Evolutionary conservation across 2,888 invertebrate species (phyloP).

Genomic region (Conistra vaccinii): DNA sequence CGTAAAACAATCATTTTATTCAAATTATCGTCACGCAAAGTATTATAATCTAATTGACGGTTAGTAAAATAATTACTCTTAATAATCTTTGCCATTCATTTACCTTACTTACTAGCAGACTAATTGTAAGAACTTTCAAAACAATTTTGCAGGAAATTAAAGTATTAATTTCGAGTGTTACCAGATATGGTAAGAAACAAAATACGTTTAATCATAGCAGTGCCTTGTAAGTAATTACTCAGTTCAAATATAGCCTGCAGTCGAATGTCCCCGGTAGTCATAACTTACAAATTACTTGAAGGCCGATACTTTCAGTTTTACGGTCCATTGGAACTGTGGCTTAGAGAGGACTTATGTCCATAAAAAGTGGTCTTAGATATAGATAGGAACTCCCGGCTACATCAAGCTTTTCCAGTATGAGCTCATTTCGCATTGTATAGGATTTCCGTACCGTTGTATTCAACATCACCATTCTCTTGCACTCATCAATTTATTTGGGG

Average conservation of each 20-base stretch:
- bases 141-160: slow-evolving; percentile 6
- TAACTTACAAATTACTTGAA: slow-evolving; percentile 50
- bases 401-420: too few relatives aligned
- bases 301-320: slow-evolving; percentile 58
- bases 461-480: not conserved
- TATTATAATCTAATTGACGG: not conserved
- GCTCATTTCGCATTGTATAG: too few relatives aligned
- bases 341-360: slow-evolving; percentile 11
- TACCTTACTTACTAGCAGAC: not conserved
- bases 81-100: slow-evolving; percentile 1
- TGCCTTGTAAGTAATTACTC: slow-evolving; percentile 32
- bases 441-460: too few relatives aligned
- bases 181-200: slow-evolving; percentile 33
- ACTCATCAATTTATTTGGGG: not conserved
- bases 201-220: slow-evolving; percentile 44
- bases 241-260: slow-evolving; percentile 14
- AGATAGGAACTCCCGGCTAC: too few relatives aligned
- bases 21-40: slow-evolving; percentile 6
- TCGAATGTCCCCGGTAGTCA: slow-evolving; percentile 44
- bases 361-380: slow-evolving; percentile 2
- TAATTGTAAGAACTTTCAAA: slow-evolving; percentile 9
- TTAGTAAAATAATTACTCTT: not conserved
- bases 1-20: not conserved
- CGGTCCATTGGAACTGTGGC: slow-evolving; percentile 28
- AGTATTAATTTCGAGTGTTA: slow-evolving; percentile 28